Evolutionary conservation across 2,113 vertebrate species (phyloP).

Genomic region (Hydrolagus affinis): DNA sequence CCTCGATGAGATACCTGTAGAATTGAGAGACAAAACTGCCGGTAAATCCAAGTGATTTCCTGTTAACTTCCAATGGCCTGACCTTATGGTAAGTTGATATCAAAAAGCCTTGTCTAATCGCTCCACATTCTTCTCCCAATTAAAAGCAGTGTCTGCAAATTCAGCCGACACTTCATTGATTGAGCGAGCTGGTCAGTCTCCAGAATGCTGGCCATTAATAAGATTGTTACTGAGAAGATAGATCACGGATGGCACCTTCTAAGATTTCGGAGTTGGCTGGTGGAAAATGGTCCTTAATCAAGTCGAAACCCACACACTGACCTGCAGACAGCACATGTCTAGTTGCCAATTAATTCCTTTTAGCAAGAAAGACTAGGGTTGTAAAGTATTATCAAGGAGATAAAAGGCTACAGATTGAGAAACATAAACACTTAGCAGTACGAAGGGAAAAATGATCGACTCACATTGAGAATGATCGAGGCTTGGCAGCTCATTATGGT

Average conservation of each 20-base stretch:
- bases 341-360: constrained; percentile 2
- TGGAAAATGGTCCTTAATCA: background rate
- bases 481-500: background rate
- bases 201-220: background rate
- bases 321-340: background rate
- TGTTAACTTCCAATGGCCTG: background rate
- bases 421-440: constrained; percentile 1
- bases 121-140: background rate
- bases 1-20: background rate
- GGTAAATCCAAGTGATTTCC: background rate
- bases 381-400: background rate
- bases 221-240: background rate
- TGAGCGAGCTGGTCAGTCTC: background rate
- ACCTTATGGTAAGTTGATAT: background rate
- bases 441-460: background rate
- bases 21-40: background rate
- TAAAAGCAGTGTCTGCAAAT: background rate
- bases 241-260: background rate
- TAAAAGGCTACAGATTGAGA: background rate
- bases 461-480: constrained; percentile 20
- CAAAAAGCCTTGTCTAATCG: background rate
- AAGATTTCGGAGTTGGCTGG: background rate
- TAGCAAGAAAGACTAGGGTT: background rate
- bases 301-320: background rate
- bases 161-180: background rate